Evolutionary conservation across 2,888 invertebrate genomes (phyloP).

Genomic region (Cactoblastis cactorum): DNA sequence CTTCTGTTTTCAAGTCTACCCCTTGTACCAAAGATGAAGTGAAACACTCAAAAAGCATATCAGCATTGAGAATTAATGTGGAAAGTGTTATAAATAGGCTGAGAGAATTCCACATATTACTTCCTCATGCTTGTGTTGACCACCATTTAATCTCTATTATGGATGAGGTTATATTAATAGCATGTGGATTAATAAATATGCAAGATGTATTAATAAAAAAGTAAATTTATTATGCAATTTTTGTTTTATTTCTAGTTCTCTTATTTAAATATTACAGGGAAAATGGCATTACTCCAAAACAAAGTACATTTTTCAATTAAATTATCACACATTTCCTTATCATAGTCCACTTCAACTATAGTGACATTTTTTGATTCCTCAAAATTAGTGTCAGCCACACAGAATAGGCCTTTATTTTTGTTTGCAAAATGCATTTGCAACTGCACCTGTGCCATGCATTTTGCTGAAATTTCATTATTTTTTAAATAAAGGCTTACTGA

Average conservation of each 20-base stretch:
- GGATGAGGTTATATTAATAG: neutral
- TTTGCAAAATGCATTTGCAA: neutral
- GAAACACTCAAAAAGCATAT: conserved; percentile 14
- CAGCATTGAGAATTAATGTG: conserved; percentile 16
- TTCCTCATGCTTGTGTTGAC: neutral
- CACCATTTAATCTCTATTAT: neutral
- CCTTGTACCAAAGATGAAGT: no score
- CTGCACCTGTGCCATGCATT: neutral
- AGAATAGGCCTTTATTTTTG: conserved; percentile 17
- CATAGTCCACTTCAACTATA: conserved; percentile 16
- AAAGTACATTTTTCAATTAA: conserved; percentile 8
- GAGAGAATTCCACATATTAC: neutral
- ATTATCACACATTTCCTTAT: conserved; percentile 15
- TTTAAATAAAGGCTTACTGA: no score
- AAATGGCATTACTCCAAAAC: conserved; percentile 15
- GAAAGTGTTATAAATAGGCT: conserved; percentile 14
- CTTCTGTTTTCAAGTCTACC: no score
- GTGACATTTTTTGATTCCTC: conserved; percentile 15
- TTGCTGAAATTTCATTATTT: no score
- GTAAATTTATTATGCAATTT: neutral
- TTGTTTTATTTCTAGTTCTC: conserved; percentile 5
- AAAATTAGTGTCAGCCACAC: conserved; percentile 23
- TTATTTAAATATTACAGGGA: conserved; percentile 2
- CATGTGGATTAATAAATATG: neutral
- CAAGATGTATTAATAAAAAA: neutral